Base-by-base conservation (phyloP, 2,888 invertebrate genomes). In the Selenia dentaria region DNA sequence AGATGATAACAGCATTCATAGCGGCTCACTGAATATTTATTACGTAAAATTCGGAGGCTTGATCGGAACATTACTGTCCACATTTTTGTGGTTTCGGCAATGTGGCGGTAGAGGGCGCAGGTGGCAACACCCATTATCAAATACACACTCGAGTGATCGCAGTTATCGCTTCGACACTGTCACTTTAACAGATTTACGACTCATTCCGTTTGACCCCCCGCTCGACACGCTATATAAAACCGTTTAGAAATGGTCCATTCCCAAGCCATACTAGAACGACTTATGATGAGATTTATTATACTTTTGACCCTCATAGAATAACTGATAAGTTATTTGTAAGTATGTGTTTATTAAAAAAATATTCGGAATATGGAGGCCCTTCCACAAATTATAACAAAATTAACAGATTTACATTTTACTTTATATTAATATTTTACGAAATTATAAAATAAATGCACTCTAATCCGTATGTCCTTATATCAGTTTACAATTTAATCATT, bases 101-200 rank as follows among this genome's bases (percentile, higher is more conserved):
- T 25, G 10, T 9, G 3, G 25, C 16, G 28, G 26, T 14, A 8
- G 20, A 26, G 36, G 28, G 28, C 70, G 62, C 75, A 79, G 75
- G 76, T 79, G 79, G 67, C 69, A 65, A 52, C 67, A 47, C 57
- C 72, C 70, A 80, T 83, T 80, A 82, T 78, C 77, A 81, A 75
- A 75, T 69, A 75, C 70, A 74, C 75, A 71, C 67, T 62, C 69
- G 71, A 74, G 61, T 73, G 69, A 71, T 74, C 67, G 69, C 69
- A 67, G 79, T 78, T 82, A 83, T 80, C 79, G 79, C 69, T 55
- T 64, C 64, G 61, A 67, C 63, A 70, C 66, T 74, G 76, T 77
- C 79, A 78, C 67, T 76, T 73, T 62, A 70, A 55, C 65, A 64
- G 73, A 82, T 81, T 82, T 81, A 82, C 79, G 63, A 72, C 62